Conservation (phyloP, 2,797 vertebrate species). For the Syndactyla subalaris region DNA sequence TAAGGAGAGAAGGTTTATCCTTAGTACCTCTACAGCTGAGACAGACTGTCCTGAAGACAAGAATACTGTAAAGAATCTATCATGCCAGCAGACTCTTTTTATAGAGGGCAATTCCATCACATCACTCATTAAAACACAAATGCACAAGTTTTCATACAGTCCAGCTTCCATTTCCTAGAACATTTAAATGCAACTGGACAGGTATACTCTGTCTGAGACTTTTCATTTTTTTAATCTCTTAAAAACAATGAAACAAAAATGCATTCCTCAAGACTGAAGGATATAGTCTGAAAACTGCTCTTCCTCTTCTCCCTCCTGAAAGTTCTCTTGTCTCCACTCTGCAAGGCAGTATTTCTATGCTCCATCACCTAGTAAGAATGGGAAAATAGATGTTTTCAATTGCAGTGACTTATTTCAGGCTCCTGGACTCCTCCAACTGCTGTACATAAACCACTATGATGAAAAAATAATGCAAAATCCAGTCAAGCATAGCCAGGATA, state of each 20-base stretch:
- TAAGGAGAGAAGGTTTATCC: not conserved
- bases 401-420: not conserved
- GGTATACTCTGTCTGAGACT: not conserved
- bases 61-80: not conserved
- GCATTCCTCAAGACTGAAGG: not conserved
- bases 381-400: constrained; percentile 8
- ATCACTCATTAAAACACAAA: not conserved
- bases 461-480: constrained; percentile 27
- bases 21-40: not conserved
- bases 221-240: not conserved
- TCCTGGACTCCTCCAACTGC: not conserved
- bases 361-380: not conserved
- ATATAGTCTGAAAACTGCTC: not conserved
- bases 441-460: not conserved
- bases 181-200: not conserved
- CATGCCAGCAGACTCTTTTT: not conserved
- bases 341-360: not conserved
- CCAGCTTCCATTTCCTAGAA: not conserved
- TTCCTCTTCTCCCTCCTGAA: not conserved
- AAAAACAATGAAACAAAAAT: not conserved
- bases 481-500: not conserved
- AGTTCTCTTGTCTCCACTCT: not conserved
- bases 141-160: not conserved
- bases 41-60: not conserved
- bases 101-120: not conserved